Conservation (phyloP, 2,797 vertebrate species). For the Rhinichthys osculus region DNA sequence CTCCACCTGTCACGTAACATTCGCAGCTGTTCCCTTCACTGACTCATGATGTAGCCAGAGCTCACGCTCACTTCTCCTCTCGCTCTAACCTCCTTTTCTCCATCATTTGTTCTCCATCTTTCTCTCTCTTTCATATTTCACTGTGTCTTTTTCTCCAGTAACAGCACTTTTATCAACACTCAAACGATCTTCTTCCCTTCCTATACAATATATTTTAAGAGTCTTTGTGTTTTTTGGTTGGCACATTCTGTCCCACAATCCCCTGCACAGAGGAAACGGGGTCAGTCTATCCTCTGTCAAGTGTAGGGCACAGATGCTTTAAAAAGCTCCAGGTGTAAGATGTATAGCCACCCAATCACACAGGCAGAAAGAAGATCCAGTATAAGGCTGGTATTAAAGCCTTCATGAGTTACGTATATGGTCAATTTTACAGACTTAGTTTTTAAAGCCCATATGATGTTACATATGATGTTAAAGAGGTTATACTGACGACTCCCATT, state of each 20-base stretch:
- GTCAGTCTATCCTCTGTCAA: constrained; percentile 66
- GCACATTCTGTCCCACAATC: constrained; percentile 60
- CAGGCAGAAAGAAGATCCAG: not conserved
- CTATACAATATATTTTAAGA: not conserved
- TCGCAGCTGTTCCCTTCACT: constrained; percentile 79
- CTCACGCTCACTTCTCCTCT: constrained; percentile 1
- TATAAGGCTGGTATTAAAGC: not conserved
- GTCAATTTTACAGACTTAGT: not conserved
- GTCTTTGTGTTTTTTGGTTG: constrained; percentile 16
- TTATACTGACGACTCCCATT: not conserved
- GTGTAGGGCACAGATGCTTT: constrained; percentile 38
- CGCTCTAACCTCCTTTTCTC: constrained; percentile 53
- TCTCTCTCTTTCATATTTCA: constrained; percentile 54
- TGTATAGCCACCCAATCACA: not conserved
- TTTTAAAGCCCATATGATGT: not conserved
- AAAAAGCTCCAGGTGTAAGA: constrained; percentile 12
- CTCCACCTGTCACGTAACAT: constrained; percentile 73
- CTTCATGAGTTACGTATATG: not conserved
- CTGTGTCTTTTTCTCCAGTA: constrained; percentile 5
- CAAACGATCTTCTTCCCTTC: not conserved
- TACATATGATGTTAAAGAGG: not conserved
- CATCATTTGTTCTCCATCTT: constrained; percentile 51
- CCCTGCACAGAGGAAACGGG: constrained; percentile 68
- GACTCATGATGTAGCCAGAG: constrained; percentile 67
- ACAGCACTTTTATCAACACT: not conserved